Conservation (phyloP, 2,888 invertebrate species). For the Leucoma salicis region DNA sequence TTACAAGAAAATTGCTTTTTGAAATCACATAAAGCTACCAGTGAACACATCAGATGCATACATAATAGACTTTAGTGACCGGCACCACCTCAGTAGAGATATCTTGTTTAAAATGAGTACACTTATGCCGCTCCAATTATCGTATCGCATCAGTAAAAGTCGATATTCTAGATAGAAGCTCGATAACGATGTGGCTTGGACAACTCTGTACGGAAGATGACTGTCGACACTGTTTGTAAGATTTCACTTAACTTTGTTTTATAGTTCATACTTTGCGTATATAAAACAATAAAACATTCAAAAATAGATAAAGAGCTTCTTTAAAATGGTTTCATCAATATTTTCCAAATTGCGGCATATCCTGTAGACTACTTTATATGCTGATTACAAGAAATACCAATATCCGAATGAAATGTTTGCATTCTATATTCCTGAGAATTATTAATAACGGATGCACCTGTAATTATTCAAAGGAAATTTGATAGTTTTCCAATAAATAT, state of each 20-base stretch:
- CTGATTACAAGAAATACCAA: conserved; percentile 21
- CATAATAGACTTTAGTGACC: conserved; percentile 43
- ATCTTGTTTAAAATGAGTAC: conserved; percentile 44
- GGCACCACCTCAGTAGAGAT: conserved; percentile 39
- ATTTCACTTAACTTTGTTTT: conserved; percentile 16
- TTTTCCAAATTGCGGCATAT: no score
- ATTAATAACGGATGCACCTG: conserved; percentile 47
- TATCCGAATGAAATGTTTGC: conserved; percentile 19
- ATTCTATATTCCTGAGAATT: conserved; percentile 26
- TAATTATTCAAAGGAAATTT: conserved; percentile 52
- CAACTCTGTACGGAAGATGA: conserved; percentile 27
- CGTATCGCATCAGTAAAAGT: conserved; percentile 44
- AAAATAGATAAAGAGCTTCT: no score
- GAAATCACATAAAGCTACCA: conserved; percentile 29
- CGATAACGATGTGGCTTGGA: conserved; percentile 38
- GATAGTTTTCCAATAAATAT: conserved; percentile 36
- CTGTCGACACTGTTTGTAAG: conserved; percentile 11
- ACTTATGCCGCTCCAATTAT: conserved; percentile 52
- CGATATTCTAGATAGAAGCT: conserved; percentile 38
- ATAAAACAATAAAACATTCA: no score
- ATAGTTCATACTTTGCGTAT: neutral
- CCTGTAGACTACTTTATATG: no score
- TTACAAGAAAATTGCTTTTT: conserved; percentile 28
- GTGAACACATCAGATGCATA: conserved; percentile 35
- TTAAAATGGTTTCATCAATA: no score